Evolutionary conservation across 2,113 vertebrate genomes (phyloP), one percentile per base, ranked within the genome.

Genomic region (Aegithalos caudatus): DNA sequence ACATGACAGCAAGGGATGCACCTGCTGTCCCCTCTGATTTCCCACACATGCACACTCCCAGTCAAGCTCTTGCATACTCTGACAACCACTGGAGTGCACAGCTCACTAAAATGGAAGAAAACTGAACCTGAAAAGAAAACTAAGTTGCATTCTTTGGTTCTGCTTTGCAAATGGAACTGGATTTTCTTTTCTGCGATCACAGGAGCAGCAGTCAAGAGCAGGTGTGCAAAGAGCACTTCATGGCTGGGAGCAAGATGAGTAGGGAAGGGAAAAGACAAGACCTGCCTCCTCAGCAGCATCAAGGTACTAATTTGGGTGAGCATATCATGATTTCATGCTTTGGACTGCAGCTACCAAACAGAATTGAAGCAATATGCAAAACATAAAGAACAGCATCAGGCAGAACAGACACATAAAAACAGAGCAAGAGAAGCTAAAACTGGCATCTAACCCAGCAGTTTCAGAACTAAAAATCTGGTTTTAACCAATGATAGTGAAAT

Each of bases 31-130:
- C 35, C 69, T 84, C 73, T 4, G 1, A 51, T 44, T 86, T 51
- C 66, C 10, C 56, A n/a, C 40, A 31, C 13, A 27, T 0, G 0
- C 37, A 53, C 3, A 0, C 20, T 28, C 42, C 31, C 64, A 70
- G 51, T 19, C 42, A 81, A 74, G 51, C 20, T 81, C 54, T 54
- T 19, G 22, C 11, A 56, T 27, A 56, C 33, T 76, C 81, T 48
- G 45, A 40, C 6, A 1, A 35, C 44, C n/a, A n/a, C n/a, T n/a
- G n/a, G n/a, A n/a, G n/a, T n/a, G n/a, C n/a, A n/a, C 57, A 87
- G 13, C 12, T 62, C 69, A 66, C 25, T 78, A 44, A 70, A 90
- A 78, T 3, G 15, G 42, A 79, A 74, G 23, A 66, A 85, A 81
- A 90, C 4, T 11, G 66, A 93, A 31, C 4, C 20, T 57, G 33